A percentile compares a stretch with the other conserved stretches of the same genome.
phyloP scores from a whole-genome alignment of 1,140 invertebrate genomes.

The Drosophila guanche region DNA sequence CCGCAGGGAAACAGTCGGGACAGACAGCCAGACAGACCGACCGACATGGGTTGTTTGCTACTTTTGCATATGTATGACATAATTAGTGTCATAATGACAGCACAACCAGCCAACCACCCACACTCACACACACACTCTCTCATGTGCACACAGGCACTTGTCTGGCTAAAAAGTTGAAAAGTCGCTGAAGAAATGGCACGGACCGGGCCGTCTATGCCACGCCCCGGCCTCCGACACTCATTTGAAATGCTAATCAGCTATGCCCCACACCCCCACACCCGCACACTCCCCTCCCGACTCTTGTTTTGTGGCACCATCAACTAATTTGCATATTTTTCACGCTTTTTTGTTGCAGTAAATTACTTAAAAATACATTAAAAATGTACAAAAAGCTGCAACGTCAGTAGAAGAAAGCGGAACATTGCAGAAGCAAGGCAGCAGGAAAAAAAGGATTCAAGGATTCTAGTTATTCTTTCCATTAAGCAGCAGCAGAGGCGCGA shows the following conservation, averaged over 20 bases:
- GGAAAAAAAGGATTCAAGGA: slow-evolving; percentile 13
- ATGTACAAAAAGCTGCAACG: slow-evolving; percentile 58
- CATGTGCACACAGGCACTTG: slow-evolving; percentile 25
- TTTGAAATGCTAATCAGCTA: slow-evolving; percentile 74
- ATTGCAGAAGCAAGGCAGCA: slow-evolving; percentile 16
- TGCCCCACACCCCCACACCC: background rate
- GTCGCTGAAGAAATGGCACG: slow-evolving; percentile 51
- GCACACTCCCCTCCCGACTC: background rate
- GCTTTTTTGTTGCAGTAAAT: slow-evolving; percentile 68
- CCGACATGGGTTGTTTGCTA: slow-evolving; percentile 65
- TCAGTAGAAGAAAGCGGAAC: slow-evolving; percentile 22
- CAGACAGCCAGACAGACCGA: background rate
- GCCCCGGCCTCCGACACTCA: slow-evolving; percentile 29
- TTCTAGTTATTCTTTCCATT: background rate
- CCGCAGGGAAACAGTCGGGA: background rate
- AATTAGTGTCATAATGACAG: slow-evolving; percentile 77
- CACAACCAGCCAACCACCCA: slow-evolving; percentile 17
- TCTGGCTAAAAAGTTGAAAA: slow-evolving; percentile 56
- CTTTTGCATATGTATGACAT: slow-evolving; percentile 80
- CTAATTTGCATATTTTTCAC: slow-evolving; percentile 74
- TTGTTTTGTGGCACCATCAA: slow-evolving; percentile 1
- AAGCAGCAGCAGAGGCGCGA: slow-evolving; percentile 8
- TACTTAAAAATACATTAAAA: slow-evolving; percentile 77
- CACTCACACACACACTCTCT: slow-evolving; percentile 10
- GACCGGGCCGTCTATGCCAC: slow-evolving; percentile 23